These are phyloP conservation scores for Uropsilus gracilis DNA, from an alignment of 2,113 vertebrate species.

Conservation along the genomic window DNA sequence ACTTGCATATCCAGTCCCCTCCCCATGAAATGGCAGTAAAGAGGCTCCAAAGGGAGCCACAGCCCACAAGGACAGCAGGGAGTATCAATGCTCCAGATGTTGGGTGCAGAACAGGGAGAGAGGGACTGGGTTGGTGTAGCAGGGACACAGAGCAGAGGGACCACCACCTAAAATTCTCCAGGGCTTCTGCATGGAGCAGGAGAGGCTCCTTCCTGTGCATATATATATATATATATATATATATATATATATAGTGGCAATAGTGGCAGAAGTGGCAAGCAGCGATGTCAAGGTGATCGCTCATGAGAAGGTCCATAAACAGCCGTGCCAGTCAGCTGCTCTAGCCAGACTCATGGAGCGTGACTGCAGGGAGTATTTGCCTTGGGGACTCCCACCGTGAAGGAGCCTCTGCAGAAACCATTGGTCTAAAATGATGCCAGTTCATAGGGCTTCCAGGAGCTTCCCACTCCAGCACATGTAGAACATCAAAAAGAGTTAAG, in stretches of 20 bases:
- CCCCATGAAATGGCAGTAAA: not conserved
- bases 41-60: not conserved
- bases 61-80: no score
- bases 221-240: no score
- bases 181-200: not conserved
- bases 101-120: not conserved
- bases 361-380: not conserved
- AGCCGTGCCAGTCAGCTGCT: not conserved
- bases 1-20: not conserved
- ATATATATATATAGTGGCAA: no score
- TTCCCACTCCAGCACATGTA: not conserved
- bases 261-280: not conserved
- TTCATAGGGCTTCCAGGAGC: no score
- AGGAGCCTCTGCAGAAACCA: accelerated
- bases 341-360: not conserved
- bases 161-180: not conserved
- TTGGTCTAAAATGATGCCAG: not conserved
- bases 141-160: not conserved
- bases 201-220: not conserved
- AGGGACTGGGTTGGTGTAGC: accelerated
- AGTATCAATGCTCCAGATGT: not conserved
- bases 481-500: not conserved
- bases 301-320: not conserved
- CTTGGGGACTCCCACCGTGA: not conserved
- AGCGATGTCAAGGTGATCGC: not conserved